Evolutionary conservation across 2,888 invertebrate genomes (phyloP).

Genomic region (Caradrina clavipalpis): DNA sequence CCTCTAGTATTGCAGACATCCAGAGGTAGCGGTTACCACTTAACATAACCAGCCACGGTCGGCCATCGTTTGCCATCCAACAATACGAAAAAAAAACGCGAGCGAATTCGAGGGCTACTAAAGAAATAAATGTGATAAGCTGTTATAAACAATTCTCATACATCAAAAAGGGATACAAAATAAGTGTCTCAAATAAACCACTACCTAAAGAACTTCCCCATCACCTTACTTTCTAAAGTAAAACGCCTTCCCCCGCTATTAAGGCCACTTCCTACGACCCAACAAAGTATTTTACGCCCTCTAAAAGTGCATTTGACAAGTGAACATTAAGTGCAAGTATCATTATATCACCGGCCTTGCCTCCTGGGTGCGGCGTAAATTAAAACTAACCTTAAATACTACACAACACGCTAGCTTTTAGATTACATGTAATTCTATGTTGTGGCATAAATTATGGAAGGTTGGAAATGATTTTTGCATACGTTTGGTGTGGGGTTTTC

Average conservation of each 20-base stretch:
- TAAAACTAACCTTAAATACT: conserved; percentile 34
- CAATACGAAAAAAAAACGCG: too few relatives aligned
- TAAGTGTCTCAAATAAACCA: not conserved
- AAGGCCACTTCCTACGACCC: conserved; percentile 36
- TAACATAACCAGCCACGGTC: too few relatives aligned
- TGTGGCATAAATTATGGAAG: conserved; percentile 7
- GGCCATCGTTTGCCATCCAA: too few relatives aligned
- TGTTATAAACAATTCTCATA: too few relatives aligned
- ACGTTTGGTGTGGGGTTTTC: not conserved
- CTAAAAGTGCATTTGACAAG: conserved; percentile 61
- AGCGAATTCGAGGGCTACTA: too few relatives aligned
- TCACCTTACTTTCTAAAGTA: conserved; percentile 11
- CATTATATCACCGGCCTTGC: conserved; percentile 55
- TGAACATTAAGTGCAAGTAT: conserved; percentile 51
- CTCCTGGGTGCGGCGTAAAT: conserved; percentile 41
- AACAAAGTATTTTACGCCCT: conserved; percentile 51
- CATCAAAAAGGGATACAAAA: too few relatives aligned
- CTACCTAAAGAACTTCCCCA: conserved; percentile 11
- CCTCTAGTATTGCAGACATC: too few relatives aligned
- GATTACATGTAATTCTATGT: conserved; percentile 32
- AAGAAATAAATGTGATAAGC: too few relatives aligned
- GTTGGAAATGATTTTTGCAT: conserved; percentile 21
- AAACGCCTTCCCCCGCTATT: conserved; percentile 24
- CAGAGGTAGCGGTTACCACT: too few relatives aligned
- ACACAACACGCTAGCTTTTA: conserved; percentile 38